Evolutionary conservation across 2,888 invertebrate species (phyloP), one percentile per base, ranked within the genome.

Genomic region (Junonia oenone): DNA sequence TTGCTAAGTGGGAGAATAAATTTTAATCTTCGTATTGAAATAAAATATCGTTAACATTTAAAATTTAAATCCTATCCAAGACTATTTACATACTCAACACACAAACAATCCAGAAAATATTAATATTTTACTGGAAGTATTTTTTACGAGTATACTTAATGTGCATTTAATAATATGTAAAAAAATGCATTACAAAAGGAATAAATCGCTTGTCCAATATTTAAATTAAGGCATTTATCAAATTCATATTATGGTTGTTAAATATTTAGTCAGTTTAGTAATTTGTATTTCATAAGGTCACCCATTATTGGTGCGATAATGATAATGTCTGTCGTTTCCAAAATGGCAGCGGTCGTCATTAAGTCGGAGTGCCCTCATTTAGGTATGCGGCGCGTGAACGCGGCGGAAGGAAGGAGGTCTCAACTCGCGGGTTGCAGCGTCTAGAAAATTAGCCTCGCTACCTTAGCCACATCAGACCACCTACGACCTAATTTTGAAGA

Each of bases 321-420:
- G 58, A 47, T 59, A 55, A 61, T 55, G 46, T 43, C 56, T 55
- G 54, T 40, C 63, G 60, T 56, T 58, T 49, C 56, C 58, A 47
- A 65, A 65, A 63, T 43, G 43, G 43, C 43, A 43, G 26, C 43
- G 43, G 43, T 26, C 43, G 43, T 43, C 43, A 43, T 43, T 43
- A 43, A 43, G 43, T 22, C 43, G 26, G 43, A 43, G 43, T 43
- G 43, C 81, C 80, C 81, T 83, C 80, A 75, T 82, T 83, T 82
- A 79, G 76, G 80, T 78, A 76, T 76, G 74, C 68, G 73, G 76
- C 77, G 79, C 81, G 79, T 78, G 75, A 80, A 81, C 26, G 26
- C 79, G 78, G 68, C 81, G 85, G 82, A 84, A 83, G 84, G 81
- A 83, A 83, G 76, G 74, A 75, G 67, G 72, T 80, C 79, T 84